Evolutionary conservation across 2,797 vertebrate genomes (phyloP).

Genomic region (Cheirogaleus major): DNA sequence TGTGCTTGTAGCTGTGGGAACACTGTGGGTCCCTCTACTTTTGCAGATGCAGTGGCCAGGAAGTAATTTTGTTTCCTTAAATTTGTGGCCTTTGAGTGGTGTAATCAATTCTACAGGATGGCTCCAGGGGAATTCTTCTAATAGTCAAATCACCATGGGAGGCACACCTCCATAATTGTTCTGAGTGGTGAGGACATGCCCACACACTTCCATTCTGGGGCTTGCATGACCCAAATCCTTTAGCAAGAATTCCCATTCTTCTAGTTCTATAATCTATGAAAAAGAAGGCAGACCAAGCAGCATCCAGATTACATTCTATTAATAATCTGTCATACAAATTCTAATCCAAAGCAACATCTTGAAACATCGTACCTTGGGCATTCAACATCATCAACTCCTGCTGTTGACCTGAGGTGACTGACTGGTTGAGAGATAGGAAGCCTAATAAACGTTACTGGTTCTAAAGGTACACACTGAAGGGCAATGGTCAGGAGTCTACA

Average conservation of each 20-base stretch:
- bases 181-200: not conserved
- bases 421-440: not conserved
- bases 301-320: not conserved
- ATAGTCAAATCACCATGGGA: not conserved
- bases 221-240: not conserved
- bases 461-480: not conserved
- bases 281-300: not conserved
- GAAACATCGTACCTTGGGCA: not conserved
- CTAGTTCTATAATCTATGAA: not conserved
- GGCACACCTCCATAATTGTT: not conserved
- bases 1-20: not conserved
- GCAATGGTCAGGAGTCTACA: not conserved
- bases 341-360: not conserved
- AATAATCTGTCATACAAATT: not conserved
- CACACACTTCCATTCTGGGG: not conserved
- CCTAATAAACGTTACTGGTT: not conserved
- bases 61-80: not conserved
- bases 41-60: not conserved
- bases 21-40: not conserved
- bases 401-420: not conserved
- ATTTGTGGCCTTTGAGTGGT: not conserved
- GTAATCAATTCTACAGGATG: not conserved
- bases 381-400: not conserved
- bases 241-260: not conserved
- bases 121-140: not conserved